Conservation (phyloP, 1,140 invertebrate species). For the Drosophila seguyi region DNA sequence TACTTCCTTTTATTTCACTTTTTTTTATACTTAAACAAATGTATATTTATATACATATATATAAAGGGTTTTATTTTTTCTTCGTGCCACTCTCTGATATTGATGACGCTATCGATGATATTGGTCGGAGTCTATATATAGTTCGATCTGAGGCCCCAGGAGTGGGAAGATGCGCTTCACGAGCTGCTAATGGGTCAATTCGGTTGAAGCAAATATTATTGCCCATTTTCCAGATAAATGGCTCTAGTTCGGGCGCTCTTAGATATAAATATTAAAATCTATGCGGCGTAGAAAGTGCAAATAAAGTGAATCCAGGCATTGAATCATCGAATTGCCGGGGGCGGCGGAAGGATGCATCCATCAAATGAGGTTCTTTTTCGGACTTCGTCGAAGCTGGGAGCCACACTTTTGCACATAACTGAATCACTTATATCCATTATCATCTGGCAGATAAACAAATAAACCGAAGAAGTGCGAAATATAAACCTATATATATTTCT, state of each 20-base stretch:
- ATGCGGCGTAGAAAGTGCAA: conserved; percentile 38
- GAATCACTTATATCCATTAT: conserved; percentile 27
- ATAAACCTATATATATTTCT: conserved; percentile 14
- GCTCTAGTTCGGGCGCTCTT: conserved; percentile 15
- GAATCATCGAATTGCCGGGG: conserved; percentile 24
- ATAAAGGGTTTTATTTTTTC: conserved; percentile 22
- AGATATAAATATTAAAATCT: conserved; percentile 16
- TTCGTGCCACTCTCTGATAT: conserved; percentile 26
- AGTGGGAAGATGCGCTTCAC: conserved; percentile 74
- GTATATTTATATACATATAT: background rate
- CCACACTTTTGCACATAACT: conserved; percentile 24
- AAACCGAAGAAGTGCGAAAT: conserved; percentile 50
- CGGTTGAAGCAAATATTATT: conserved; percentile 69
- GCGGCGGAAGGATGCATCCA: conserved; percentile 49
- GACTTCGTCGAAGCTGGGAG: conserved; percentile 18
- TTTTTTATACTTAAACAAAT: background rate
- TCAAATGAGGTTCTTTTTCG: conserved; percentile 26
- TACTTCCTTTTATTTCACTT: conserved; percentile 20
- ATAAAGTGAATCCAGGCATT: conserved; percentile 23
- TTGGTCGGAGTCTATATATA: conserved; percentile 56
- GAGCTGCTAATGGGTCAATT: conserved; percentile 82
- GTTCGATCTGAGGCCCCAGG: conserved; percentile 46
- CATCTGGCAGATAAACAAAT: conserved; percentile 24
- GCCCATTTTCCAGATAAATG: conserved; percentile 35
- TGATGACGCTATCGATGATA: conserved; percentile 73